Conservation (phyloP, 2,797 vertebrate species). For the Cyprinella venusta region DNA sequence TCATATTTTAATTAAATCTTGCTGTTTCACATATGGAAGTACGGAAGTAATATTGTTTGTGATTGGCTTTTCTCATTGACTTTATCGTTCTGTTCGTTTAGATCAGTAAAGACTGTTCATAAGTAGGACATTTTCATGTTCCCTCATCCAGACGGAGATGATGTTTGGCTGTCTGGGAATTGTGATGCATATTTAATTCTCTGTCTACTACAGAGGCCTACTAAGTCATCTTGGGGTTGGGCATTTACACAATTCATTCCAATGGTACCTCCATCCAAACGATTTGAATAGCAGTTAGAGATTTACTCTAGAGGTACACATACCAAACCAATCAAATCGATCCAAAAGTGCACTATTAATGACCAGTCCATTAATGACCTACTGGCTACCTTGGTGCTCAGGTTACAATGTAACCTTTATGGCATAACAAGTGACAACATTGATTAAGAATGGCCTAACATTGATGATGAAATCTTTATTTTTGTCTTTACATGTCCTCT, state of each 20-base stretch:
- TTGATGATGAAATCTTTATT: no score
- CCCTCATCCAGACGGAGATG: constrained; percentile 40
- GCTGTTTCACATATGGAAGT: background rate
- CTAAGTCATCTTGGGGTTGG: constrained; percentile 34
- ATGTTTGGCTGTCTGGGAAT: constrained; percentile 51
- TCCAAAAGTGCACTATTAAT: constrained; percentile 9
- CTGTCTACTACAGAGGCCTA: constrained; percentile 24
- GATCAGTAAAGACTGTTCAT: background rate
- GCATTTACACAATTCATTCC: background rate
- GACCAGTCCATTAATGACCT: constrained; percentile 2
- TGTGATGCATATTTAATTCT: constrained; percentile 55
- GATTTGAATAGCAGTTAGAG: no score
- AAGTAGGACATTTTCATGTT: background rate
- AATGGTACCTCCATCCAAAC: background rate
- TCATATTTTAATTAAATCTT: background rate
- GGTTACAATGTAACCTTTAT: constrained; percentile 21
- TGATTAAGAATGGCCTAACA: no score
- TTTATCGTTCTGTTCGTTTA: background rate
- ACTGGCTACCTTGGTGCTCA: constrained; percentile 12
- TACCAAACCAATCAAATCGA: background rate
- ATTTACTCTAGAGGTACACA: background rate
- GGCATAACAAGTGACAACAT: background rate
- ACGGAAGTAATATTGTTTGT: background rate
- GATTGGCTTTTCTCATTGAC: background rate
- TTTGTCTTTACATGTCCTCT: background rate